phyloP scores from a whole-genome alignment of 2,888 invertebrate genomes.

The Leptinotarsa tumamoca region DNA sequence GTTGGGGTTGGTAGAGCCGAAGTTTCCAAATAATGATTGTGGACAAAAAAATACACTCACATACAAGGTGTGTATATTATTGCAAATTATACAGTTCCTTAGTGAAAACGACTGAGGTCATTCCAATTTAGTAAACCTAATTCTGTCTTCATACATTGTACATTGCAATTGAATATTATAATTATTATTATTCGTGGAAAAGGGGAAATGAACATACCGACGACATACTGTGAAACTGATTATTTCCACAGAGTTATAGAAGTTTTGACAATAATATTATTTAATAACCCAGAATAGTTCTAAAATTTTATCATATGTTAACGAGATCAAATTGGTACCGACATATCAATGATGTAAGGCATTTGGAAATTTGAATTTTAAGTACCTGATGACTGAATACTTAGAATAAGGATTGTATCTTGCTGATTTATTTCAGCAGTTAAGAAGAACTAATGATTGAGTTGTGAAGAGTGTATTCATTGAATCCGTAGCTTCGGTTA shows the following conservation, averaged over 20 bases:
- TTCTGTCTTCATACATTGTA: too few relatives aligned
- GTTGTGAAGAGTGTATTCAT: neutral
- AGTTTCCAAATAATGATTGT: too few relatives aligned
- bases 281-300: neutral
- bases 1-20: too few relatives aligned
- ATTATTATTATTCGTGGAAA: too few relatives aligned
- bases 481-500: neutral
- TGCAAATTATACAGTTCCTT: too few relatives aligned
- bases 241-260: too few relatives aligned
- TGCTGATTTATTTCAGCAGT: neutral
- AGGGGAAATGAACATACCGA: neutral
- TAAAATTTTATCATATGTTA: neutral
- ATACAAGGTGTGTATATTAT: too few relatives aligned
- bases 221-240: neutral
- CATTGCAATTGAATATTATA: too few relatives aligned
- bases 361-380: slow-evolving; percentile 31
- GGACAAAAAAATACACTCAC: too few relatives aligned
- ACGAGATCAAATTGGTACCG: neutral
- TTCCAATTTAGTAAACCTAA: too few relatives aligned
- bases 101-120: too few relatives aligned
- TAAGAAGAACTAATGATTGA: neutral
- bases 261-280: slow-evolving; percentile 2
- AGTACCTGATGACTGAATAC: slow-evolving; percentile 38
- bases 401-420: slow-evolving; percentile 17
- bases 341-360: slow-evolving; percentile 37